phyloP scores from a whole-genome alignment of 2,113 vertebrate species.

The Malaclemys terrapin region DNA sequence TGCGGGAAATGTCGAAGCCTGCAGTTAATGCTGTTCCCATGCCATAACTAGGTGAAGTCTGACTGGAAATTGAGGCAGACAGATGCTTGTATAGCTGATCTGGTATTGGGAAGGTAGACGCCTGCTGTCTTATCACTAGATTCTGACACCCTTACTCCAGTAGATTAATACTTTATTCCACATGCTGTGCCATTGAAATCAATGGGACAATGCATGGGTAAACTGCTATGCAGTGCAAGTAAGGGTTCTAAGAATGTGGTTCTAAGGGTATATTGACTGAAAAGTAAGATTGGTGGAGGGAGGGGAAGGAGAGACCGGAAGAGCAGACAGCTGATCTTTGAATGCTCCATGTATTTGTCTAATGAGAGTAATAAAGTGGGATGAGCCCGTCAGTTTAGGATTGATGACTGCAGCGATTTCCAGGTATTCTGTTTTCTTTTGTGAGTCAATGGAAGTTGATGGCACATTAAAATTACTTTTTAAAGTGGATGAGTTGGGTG shows the following conservation, averaged over 20 bases:
- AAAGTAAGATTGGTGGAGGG: background rate
- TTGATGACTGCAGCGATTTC: constrained; percentile 26
- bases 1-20: background rate
- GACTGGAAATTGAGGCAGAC: background rate
- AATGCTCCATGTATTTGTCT: background rate
- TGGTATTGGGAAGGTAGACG: background rate
- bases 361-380: constrained; percentile 57
- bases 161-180: fast-evolving
- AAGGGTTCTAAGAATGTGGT: fast-evolving
- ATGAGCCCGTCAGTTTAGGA: constrained; percentile 42
- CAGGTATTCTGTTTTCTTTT: constrained; percentile 16
- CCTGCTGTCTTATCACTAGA: background rate
- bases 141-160: background rate
- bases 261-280: background rate
- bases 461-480: constrained; percentile 28
- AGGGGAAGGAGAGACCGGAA: background rate
- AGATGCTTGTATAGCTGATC: background rate
- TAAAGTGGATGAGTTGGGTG: constrained; percentile 61
- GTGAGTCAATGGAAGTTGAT: constrained; percentile 2
- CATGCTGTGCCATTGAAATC: background rate
- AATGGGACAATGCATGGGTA: background rate
- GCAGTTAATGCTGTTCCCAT: background rate
- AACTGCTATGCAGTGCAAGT: background rate
- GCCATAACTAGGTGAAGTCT: background rate
- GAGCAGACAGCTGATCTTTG: constrained; percentile 22